Conservation (phyloP, 2,888 invertebrate genomes). For the Tenthredo notha region DNA sequence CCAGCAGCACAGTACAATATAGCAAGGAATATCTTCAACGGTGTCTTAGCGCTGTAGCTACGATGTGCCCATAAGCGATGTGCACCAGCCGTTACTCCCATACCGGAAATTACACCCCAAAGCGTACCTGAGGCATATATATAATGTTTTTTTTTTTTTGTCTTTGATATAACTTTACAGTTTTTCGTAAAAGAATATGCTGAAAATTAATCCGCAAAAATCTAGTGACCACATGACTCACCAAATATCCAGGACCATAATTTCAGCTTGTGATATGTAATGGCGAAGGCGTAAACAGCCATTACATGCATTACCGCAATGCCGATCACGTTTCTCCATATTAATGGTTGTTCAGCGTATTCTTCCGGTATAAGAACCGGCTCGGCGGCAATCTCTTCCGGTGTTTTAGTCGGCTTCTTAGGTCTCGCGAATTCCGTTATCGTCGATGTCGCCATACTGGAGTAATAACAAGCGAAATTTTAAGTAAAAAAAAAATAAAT, state of each 20-base stretch:
- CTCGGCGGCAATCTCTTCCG: slow-evolving; percentile 57
- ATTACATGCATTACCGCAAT: slow-evolving; percentile 80
- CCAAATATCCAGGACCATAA: slow-evolving; percentile 81
- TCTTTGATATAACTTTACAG: no score
- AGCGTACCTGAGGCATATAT: slow-evolving; percentile 61
- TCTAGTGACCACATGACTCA: no score
- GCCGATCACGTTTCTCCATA: slow-evolving; percentile 83
- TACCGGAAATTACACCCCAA: slow-evolving; percentile 67
- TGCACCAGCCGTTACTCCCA: slow-evolving; percentile 95
- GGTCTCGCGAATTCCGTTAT: slow-evolving; percentile 66
- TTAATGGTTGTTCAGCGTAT: slow-evolving; percentile 78
- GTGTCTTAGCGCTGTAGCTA: slow-evolving; percentile 89
- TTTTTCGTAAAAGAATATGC: no score
- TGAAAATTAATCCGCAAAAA: no score
- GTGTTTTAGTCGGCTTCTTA: slow-evolving; percentile 53
- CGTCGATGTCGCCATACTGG: no score
- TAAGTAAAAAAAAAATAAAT: neutral
- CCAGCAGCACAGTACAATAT: slow-evolving; percentile 92
- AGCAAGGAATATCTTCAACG: slow-evolving; percentile 88
- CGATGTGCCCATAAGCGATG: slow-evolving; percentile 97
- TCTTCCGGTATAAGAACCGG: slow-evolving; percentile 58
- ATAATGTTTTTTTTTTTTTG: no score
- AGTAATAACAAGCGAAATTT: no score
- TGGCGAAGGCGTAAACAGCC: slow-evolving; percentile 75
- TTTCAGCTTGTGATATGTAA: slow-evolving; percentile 73